Percentiles rank a stretch among this genome's conserved stretches.
These are phyloP conservation scores for Falco biarmicus DNA, from an alignment of 2,797 vertebrate species.

Conservation along the genomic window DNA sequence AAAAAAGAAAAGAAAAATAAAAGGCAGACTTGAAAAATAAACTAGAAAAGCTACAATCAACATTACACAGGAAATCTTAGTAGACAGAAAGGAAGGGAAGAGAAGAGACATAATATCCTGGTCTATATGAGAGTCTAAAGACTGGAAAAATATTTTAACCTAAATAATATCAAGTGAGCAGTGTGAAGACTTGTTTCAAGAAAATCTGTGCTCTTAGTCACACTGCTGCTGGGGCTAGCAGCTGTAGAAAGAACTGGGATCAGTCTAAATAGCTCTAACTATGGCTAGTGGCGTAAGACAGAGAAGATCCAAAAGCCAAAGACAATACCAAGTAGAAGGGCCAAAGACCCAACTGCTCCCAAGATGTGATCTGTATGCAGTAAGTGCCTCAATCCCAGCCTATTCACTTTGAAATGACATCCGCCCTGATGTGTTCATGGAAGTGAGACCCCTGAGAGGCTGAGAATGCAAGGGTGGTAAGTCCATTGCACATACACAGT, in stretches of 20 bases:
- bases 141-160: not conserved
- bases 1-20: not conserved
- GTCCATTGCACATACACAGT: not conserved
- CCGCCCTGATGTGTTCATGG: not conserved
- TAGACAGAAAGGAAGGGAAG: not conserved
- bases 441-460: not conserved
- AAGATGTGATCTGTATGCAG: fast-evolving
- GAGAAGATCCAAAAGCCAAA: not conserved
- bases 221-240: not conserved
- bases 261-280: not conserved
- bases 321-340: not conserved
- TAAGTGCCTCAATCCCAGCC: not conserved
- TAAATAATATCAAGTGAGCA: not conserved
- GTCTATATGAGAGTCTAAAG: not conserved
- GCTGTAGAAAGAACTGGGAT: not conserved
- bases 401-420: not conserved
- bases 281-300: not conserved
- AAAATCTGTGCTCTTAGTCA: not conserved
- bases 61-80: not conserved
- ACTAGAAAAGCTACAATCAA: not conserved
- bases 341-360: not conserved
- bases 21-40: not conserved
- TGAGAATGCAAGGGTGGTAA: not conserved
- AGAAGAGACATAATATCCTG: not conserved
- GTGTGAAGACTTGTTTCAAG: not conserved